Percentiles rank a stretch among this genome's conserved stretches.
Evolutionary conservation across 2,797 vertebrate species (phyloP).

Genomic region (Emys orbicularis): DNA sequence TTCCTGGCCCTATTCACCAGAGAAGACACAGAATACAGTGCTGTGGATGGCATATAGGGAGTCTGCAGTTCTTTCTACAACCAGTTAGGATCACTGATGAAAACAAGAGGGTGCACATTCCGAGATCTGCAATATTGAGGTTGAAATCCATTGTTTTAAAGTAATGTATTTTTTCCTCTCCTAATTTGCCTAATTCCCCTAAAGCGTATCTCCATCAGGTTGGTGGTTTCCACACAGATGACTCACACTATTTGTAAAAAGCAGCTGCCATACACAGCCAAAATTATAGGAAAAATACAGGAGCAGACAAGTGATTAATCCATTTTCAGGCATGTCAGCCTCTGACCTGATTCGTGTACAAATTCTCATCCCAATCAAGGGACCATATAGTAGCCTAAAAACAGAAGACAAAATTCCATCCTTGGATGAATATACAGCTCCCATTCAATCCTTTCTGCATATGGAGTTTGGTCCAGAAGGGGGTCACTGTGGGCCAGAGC

Average conservation of each 20-base stretch:
- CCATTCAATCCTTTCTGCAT: neutral
- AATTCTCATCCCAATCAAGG: neutral
- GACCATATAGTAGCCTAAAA: neutral
- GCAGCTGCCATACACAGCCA: neutral
- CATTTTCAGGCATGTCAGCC: neutral
- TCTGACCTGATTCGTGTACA: neutral
- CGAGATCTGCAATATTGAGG: neutral
- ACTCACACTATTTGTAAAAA: neutral
- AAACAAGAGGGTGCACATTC: neutral
- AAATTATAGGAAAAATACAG: neutral
- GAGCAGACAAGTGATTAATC: neutral
- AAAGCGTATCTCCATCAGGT: neutral
- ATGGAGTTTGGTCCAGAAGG: neutral
- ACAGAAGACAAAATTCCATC: neutral
- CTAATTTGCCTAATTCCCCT: neutral
- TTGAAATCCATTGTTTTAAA: neutral
- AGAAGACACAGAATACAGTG: neutral
- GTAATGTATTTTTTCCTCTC: accelerated
- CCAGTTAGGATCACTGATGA: neutral
- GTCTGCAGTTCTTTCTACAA: neutral
- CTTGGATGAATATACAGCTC: neutral
- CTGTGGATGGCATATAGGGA: neutral
- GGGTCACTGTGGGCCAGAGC: neutral
- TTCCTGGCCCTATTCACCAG: neutral
- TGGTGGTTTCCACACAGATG: neutral